Base-by-base conservation (phyloP, 2,797 vertebrate genomes). In the Erethizon dorsatum region DNA sequence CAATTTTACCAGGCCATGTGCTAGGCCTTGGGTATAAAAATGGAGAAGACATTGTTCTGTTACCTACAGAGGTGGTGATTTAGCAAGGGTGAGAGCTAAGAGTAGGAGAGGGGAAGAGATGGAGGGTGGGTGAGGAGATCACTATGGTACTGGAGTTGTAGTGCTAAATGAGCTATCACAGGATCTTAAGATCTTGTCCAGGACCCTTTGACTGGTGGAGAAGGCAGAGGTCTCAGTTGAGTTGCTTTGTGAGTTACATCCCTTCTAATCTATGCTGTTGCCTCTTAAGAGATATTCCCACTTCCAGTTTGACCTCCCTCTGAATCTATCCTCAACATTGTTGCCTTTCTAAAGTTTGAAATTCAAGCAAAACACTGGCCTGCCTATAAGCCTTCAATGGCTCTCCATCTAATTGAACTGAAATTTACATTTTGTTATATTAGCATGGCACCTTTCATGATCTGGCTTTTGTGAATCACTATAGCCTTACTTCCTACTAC, bases 271-370 rank as follows among this genome's bases (percentile, higher is more conserved):
- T 75, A 47, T 15, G 67, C 10, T 31, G 0, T 65, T 85, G 14
- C 6, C 13, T 91, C 59, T 82, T 83, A 80, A 92, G 65, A 79
- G 37, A 26, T 87, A 52, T 84, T 87, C 3, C 37, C 28, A 59
- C n/a, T 83, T 92, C 50, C 0, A 85, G 2, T 90, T 90, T 86
- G 73, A 50, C 33, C 17, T 95, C 78, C 22, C 17, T 92, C 12
- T 18, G 61, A 6, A 69, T 92, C 52, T 90, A 3, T 61, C 78
- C 18, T 94, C 78, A 7, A 18, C 5, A 18, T 69, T 88, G 45
- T 45, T 95, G 18, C 33, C 73, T 92, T 94, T 73, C 2, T 83
- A 59, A 94, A 79, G 69, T 88, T 11, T 89, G n/a, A 90, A 92
- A 84, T 57, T 28, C 69, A 47, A 37, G 75, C 47, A 93, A 22